phyloP scores from a whole-genome alignment of 2,113 vertebrate genomes.

The Gadus chalcogrammus region DNA sequence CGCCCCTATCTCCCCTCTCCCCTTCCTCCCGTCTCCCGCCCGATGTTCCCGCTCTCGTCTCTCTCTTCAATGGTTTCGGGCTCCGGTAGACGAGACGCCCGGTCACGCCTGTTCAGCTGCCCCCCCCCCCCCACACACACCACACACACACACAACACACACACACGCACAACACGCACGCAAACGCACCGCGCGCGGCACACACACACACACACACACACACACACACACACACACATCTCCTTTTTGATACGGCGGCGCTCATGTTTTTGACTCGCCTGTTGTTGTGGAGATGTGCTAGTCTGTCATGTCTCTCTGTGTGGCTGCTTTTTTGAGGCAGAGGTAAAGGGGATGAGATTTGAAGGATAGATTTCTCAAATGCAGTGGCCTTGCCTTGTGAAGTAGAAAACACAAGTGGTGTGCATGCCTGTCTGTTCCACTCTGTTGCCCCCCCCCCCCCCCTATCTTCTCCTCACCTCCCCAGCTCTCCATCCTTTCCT shows the following conservation, averaged over 20 bases:
- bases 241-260: no score
- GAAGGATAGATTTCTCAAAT: constrained; percentile 69
- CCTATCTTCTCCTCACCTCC: constrained; percentile 30
- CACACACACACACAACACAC: no score
- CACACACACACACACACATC: not conserved
- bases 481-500: constrained; percentile 59
- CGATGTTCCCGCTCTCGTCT: no score
- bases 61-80: no score
- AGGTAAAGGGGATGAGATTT: constrained; percentile 43
- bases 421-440: constrained; percentile 64
- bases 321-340: not conserved
- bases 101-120: no score
- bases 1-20: constrained; percentile 8
- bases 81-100: no score
- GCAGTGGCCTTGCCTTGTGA: constrained; percentile 65
- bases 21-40: not conserved
- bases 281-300: not conserved
- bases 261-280: no score
- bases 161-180: no score
- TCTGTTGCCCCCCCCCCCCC: constrained; percentile 35
- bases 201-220: no score
- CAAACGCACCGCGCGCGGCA: no score
- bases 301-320: not conserved
- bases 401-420: constrained; percentile 66
- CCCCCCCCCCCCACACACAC: not conserved